Base-by-base conservation (phyloP, 2,888 invertebrate species). In the Drosophila nigricruria region DNA sequence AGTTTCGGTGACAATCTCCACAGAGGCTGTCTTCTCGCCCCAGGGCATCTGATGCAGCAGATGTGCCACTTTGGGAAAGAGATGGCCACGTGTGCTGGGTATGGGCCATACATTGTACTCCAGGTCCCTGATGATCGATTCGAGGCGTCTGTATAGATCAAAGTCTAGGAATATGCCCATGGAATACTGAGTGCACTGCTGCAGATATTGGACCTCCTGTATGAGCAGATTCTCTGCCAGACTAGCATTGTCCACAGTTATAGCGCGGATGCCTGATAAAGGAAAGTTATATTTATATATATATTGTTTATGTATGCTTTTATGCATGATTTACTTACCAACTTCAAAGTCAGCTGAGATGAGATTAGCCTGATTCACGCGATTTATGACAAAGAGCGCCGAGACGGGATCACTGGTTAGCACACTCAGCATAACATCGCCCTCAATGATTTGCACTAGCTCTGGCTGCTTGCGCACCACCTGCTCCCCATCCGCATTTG, bases 101-200 rank as follows among this genome's bases (percentile, higher is more conserved):
- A 93, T 90, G 10, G 92, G 89, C 93, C 93, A 93, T 9, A 93
- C 92, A 79, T 92, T 91, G 64, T 92, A 92, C 50, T 92, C 92
- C 40, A 92, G 66, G 9, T 92, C 92, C n/a, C 84, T 89, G 27
- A 92, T 91, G 3, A 92, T 75, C 20, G 89, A 76, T 42, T 91
- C 89, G 23, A 92, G 70, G 1, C 56, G 73, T n/a, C 83, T 88
- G 36, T 91, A 92, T 2, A 92, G 70, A 58, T 93, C 92, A 36
- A 82, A 72, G 49, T 92, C 92, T 1, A 93, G 73, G 58, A 93
- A 92, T 20, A 93, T 85, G 16, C 93, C 93, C 67, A 93, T 81
- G 3, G 92, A 89, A 70, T 92, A 90, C 16, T 89, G 87, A 0
- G 91, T 86, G 73, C 93, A 93, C 56, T 92, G 92, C 63, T 93